phyloP scores from a whole-genome alignment of 1,140 invertebrate species.

The Chrysoperla carnea region DNA sequence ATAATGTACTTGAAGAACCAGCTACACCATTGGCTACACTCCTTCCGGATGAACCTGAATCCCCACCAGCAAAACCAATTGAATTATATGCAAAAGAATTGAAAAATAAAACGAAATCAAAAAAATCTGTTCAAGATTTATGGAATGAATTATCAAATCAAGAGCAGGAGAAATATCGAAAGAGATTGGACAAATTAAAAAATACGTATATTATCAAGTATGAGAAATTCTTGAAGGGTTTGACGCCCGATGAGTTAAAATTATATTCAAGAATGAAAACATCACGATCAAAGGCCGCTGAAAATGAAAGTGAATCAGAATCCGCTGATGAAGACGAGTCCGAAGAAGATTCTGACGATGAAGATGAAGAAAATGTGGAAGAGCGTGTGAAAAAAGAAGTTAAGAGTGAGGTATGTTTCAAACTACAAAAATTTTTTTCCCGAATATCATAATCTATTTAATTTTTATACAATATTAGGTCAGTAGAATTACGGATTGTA shows the following conservation, averaged over 20 bases:
- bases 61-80: slow-evolving; percentile 23
- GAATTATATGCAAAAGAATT: slow-evolving; percentile 20
- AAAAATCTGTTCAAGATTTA: slow-evolving; percentile 13
- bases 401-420: too few species aligned
- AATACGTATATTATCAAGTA: slow-evolving; percentile 23
- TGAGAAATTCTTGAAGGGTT: slow-evolving; percentile 24
- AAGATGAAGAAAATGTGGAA: too few species aligned
- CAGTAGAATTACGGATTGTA: too few species aligned
- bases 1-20: slow-evolving; percentile 12
- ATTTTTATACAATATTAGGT: too few species aligned
- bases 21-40: too few species aligned
- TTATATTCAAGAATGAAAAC: slow-evolving; percentile 13
- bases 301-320: slow-evolving; percentile 2
- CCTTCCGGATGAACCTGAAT: slow-evolving; percentile 16
- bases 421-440: too few species aligned
- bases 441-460: too few species aligned
- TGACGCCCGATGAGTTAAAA: slow-evolving; percentile 19
- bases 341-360: too few species aligned
- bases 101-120: slow-evolving; percentile 2
- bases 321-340: slow-evolving; percentile 5
- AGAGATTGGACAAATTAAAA: slow-evolving; percentile 16
- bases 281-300: slow-evolving; percentile 1
- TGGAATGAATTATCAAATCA: slow-evolving; percentile 19
- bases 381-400: too few species aligned
- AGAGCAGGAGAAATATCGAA: slow-evolving; percentile 21